Conservation (phyloP, 1,140 invertebrate species). For the Rhizoglyphus robini region DNA sequence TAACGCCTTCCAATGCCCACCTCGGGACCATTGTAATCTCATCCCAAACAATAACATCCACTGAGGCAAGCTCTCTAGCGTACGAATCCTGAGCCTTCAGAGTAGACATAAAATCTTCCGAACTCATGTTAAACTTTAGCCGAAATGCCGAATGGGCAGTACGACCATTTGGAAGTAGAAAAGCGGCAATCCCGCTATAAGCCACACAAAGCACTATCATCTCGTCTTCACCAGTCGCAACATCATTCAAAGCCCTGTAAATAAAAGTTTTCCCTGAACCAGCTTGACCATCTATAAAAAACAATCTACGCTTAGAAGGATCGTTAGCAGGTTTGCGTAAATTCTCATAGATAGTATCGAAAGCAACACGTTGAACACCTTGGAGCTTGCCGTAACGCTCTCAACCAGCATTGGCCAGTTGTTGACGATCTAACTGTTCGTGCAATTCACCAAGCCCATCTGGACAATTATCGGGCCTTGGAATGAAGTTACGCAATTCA, state of each 20-base stretch:
- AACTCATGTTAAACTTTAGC: background rate
- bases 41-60: background rate
- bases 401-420: too few relatives aligned
- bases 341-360: background rate
- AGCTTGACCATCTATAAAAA: background rate
- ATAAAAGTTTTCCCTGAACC: conserved; percentile 7
- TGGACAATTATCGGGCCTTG: too few relatives aligned
- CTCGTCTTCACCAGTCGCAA: background rate
- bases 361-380: too few relatives aligned
- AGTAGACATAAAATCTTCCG: background rate
- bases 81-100: background rate
- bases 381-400: too few relatives aligned
- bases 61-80: background rate
- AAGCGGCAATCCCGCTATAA: background rate
- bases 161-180: background rate
- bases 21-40: conserved; percentile 1
- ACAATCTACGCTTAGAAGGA: background rate
- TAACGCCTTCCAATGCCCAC: conserved; percentile 18
- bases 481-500: too few relatives aligned
- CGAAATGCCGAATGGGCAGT: background rate
- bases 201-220: background rate
- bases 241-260: background rate
- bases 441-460: too few relatives aligned
- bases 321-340: background rate
- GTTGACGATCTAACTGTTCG: too few relatives aligned